Evolutionary conservation across 92 coral and sea anemone genomes (phyloP).

Genomic region (Metridium senile): DNA sequence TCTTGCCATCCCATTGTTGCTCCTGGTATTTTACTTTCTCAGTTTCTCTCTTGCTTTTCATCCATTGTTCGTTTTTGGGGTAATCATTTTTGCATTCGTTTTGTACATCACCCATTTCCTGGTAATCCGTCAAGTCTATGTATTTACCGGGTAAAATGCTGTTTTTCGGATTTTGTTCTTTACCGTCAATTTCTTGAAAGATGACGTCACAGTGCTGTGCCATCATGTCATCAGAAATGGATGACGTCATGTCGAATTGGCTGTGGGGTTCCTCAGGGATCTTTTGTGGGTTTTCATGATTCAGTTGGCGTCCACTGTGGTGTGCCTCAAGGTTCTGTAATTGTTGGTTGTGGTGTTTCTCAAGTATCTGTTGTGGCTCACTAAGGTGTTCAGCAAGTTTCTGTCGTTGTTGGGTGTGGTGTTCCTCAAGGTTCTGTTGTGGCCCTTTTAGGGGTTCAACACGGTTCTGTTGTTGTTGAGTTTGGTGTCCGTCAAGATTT

Average conservation of each 20-base stretch:
- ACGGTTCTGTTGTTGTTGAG: not conserved
- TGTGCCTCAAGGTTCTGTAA: not conserved
- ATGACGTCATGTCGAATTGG: conserved; percentile 5
- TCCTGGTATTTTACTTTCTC: too few species aligned
- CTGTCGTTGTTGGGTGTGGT: not conserved
- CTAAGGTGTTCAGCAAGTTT: too few species aligned
- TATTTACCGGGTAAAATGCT: too few species aligned
- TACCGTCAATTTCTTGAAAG: not conserved
- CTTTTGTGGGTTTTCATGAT: not conserved
- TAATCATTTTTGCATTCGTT: too few species aligned
- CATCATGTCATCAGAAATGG: conserved; percentile 23
- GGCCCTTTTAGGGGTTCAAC: too few species aligned
- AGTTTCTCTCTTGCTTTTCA: too few species aligned
- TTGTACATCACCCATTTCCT: too few species aligned
- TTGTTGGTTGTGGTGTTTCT: not conserved
- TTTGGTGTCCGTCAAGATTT: too few species aligned
- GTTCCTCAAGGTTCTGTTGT: not conserved
- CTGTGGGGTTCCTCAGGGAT: not conserved
- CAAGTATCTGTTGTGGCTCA: too few species aligned
- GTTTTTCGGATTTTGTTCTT: not conserved
- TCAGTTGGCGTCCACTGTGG: not conserved
- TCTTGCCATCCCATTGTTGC: too few species aligned
- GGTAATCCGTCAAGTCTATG: not conserved
- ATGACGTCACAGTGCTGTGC: conserved; percentile 13
- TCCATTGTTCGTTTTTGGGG: too few species aligned